These are phyloP conservation scores for Calypte anna DNA, from an alignment of 2,113 vertebrate genomes.

Conservation along the genomic window DNA sequence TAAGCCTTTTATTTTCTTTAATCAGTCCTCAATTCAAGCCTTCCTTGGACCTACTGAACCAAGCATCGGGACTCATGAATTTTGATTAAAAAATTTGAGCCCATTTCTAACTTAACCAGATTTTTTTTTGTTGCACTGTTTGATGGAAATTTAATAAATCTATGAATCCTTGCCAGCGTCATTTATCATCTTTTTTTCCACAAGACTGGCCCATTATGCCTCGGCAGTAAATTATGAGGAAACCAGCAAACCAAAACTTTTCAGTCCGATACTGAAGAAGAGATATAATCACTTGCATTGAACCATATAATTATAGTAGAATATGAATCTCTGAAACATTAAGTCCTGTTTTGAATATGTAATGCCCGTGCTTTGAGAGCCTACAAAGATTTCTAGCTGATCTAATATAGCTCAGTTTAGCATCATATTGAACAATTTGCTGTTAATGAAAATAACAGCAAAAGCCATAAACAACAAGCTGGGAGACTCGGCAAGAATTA, in stretches of 20 bases:
- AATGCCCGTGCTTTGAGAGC: slow-evolving; percentile 83
- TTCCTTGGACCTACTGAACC: slow-evolving; percentile 87
- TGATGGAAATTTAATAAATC: slow-evolving; percentile 99
- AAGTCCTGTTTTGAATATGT: slow-evolving; percentile 94
- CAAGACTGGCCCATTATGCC: slow-evolving; percentile 92
- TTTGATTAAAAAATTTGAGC: slow-evolving; percentile 91
- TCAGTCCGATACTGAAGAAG: slow-evolving; percentile 91
- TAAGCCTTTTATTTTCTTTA: slow-evolving; percentile 96
- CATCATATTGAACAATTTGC: slow-evolving; percentile 76
- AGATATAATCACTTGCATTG: slow-evolving; percentile 98
- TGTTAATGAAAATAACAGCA: slow-evolving; percentile 75
- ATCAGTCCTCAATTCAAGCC: slow-evolving; percentile 93
- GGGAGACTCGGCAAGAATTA: slow-evolving; percentile 31
- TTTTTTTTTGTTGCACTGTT: slow-evolving; percentile 89
- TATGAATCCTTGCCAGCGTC: slow-evolving; percentile 91
- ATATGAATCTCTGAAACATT: slow-evolving; percentile 96
- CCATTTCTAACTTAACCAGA: slow-evolving; percentile 89
- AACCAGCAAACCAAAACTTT: slow-evolving; percentile 92
- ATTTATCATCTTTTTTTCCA: slow-evolving; percentile 96
- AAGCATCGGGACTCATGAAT: slow-evolving; percentile 89
- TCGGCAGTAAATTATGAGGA: slow-evolving; percentile 91
- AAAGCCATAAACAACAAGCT: slow-evolving; percentile 68
- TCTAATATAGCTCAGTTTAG: slow-evolving; percentile 78
- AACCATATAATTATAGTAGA: slow-evolving; percentile 99
- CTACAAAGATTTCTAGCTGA: slow-evolving; percentile 78